Evolutionary conservation across 2,888 invertebrate genomes (phyloP).

Genomic region (Drosophila melanosoma): DNA sequence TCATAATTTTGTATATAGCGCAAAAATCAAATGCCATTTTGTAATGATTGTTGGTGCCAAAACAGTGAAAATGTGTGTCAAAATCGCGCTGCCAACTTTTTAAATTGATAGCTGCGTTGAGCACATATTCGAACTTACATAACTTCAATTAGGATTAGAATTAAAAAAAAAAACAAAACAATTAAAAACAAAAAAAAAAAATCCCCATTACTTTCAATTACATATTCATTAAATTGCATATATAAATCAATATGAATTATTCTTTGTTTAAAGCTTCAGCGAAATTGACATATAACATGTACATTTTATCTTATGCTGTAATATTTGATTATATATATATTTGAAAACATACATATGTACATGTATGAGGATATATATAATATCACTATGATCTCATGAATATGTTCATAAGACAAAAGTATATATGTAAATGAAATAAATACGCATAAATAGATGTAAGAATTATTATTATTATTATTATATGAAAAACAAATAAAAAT

Average conservation of each 20-base stretch:
- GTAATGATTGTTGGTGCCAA: conserved; percentile 72
- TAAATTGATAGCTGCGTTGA: conserved; percentile 41
- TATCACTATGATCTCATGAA: conserved; percentile 84
- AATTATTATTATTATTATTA: conserved; percentile 55
- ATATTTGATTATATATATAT: conserved; percentile 56
- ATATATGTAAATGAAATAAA: conserved; percentile 67
- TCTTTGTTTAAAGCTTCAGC: conserved; percentile 34
- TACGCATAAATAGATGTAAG: conserved; percentile 67
- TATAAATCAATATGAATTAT: conserved; percentile 28
- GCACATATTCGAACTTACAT: conserved; percentile 41
- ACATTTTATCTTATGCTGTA: conserved; percentile 75
- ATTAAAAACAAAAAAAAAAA: neutral
- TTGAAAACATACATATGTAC: neutral
- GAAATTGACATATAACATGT: conserved; percentile 55
- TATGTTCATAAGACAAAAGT: conserved; percentile 82
- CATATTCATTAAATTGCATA: conserved; percentile 33
- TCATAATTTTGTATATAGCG: conserved; percentile 66
- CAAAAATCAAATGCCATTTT: conserved; percentile 70
- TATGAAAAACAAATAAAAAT: conserved; percentile 50
- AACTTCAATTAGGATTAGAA: conserved; percentile 32
- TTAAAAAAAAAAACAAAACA: conserved; percentile 8
- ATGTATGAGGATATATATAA: conserved; percentile 32
- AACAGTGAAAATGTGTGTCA: conserved; percentile 58
- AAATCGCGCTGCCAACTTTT: conserved; percentile 52
- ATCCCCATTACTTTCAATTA: conserved; percentile 37